Evolutionary conservation across 2,888 invertebrate genomes (phyloP), one percentile per base, ranked within the genome.

Genomic region (Drosophila quinaria): DNA sequence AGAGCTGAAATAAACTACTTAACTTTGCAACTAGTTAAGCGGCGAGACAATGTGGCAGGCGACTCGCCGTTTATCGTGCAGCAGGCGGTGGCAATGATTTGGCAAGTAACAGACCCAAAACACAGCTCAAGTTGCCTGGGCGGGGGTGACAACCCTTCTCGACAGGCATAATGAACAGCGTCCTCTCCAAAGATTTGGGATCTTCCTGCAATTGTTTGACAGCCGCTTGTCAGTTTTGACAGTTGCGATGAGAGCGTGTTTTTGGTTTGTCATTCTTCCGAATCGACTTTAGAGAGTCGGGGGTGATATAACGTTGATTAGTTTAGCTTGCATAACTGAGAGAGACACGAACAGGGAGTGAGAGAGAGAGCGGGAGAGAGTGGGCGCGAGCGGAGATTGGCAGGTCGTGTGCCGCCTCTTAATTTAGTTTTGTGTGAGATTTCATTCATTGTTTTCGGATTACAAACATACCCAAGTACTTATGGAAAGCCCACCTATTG

Each of bases 11-110:
- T 87, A 91, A 86, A 91, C 91, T 90, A 91, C 89, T 91, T 91
- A 90, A 84, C 90, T 90, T 87, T 87, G 89, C 87, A 91, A 91
- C 90, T 90, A 89, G 90, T 86, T 87, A 82, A 78, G 80, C 80
- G 64, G 74, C 83, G 70, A 83, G 88, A 83, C 83, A 83, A 84
- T 73, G 46, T 56, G 54, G 73, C 68, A 77, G 63, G 70, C 51
- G 55, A 29, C 29, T 29, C 29, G 29, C 41, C 39, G 15, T 9
- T 39, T 39, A 39, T 39, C 39, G 9, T 39, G 39, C 39, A 3
- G 15, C 59, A 46, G 29, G 62, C 70, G 52, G 46, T 29, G 29
- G 37, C 70, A 58, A 70, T 86, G 88, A 83, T 81, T 76, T 77
- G 77, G 74, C 80, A 70, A 62, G 52, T 70, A 42, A 35, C 44